Percentiles rank a stretch among this genome's conserved stretches.
Conservation (phyloP, 2,888 invertebrate genomes). For the Cataglyphis livida region DNA sequence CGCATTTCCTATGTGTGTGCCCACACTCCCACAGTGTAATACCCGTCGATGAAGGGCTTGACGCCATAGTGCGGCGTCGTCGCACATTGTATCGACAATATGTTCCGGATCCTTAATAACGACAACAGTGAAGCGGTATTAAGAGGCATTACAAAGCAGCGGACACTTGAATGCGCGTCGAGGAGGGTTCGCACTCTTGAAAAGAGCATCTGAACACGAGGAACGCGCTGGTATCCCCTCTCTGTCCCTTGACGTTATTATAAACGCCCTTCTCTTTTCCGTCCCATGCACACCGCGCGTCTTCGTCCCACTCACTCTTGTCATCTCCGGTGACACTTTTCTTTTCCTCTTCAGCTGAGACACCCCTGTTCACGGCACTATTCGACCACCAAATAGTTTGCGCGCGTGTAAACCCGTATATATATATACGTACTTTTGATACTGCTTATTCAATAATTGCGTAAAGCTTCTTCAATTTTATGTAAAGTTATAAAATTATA, state of each 20-base stretch:
- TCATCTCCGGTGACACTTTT: constrained; percentile 71
- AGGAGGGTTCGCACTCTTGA: constrained; percentile 79
- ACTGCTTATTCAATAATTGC: constrained; percentile 22
- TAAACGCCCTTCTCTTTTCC: constrained; percentile 78
- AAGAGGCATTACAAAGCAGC: constrained; percentile 83
- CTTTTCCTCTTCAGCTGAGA: constrained; percentile 52
- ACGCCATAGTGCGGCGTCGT: constrained; percentile 73
- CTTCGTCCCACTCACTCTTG: constrained; percentile 44
- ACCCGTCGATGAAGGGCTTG: constrained; percentile 74
- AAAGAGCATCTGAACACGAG: constrained; percentile 82
- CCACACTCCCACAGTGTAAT: constrained; percentile 18
- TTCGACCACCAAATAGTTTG: constrained; percentile 35
- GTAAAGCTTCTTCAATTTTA: not conserved
- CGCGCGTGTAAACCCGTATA: not conserved
- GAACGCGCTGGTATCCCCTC: constrained; percentile 71
- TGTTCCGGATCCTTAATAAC: constrained; percentile 82
- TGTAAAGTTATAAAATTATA: too few species aligned
- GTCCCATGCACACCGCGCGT: constrained; percentile 48
- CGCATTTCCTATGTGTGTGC: constrained; percentile 49
- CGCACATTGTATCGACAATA: constrained; percentile 79
- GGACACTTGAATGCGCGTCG: constrained; percentile 84
- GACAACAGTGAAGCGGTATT: constrained; percentile 81
- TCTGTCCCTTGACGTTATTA: constrained; percentile 77
- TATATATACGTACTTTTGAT: constrained; percentile 17
- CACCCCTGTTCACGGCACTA: constrained; percentile 11